Base-by-base conservation (phyloP, 2,888 invertebrate species). In the Graphium colonna region DNA sequence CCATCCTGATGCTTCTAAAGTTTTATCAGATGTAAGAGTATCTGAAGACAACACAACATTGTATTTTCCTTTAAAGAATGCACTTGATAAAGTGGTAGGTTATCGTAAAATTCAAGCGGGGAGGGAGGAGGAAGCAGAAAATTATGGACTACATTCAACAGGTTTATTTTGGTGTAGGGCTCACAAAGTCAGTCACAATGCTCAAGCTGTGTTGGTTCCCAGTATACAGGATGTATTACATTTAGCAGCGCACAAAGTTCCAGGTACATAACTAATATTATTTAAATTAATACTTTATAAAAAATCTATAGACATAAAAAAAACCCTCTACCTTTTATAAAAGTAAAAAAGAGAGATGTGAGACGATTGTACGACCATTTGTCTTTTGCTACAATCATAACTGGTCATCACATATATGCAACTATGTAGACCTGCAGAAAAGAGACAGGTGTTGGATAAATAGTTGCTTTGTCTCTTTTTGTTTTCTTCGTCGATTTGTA, bases 11-110 rank as follows among this genome's bases (percentile, higher is more conserved):
- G 75, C 77, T 8, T 70, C 79, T 21, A 84, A 93, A 69, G 77
- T 84, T 36, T 77, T 90, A 61, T 74, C 92, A 58, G 91, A 92
- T 60, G 90, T 92, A 41, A 75, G 92, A 69, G 88, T 93, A 44
- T 90, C 93, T 54, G 58, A 75, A 16, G 79, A 86, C 51, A 77
- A 80, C 10, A 88, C 91, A 56, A 71, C 85, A 63, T 78, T 96
- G 62, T 92, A 93, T 69, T 93, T 95, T 69, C 94, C 94, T 1
- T 73, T 96, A 43, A 88, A 91, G 68, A 93, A 93, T 68, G 83
- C 91, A 0, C 74, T 92, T 45, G 91, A 91, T 28, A 82, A 84
- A 66, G 76, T 93, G 26, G 93, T 94, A 1, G 96, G 95, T 0
- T 95, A 93, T 64, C 92, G 93, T 67, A 86, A 90, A 69, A 50